A percentile compares a stretch with the other conserved stretches of the same genome.
Conservation (phyloP, 2,113 vertebrate genomes). For the Pelusios castaneus region DNA sequence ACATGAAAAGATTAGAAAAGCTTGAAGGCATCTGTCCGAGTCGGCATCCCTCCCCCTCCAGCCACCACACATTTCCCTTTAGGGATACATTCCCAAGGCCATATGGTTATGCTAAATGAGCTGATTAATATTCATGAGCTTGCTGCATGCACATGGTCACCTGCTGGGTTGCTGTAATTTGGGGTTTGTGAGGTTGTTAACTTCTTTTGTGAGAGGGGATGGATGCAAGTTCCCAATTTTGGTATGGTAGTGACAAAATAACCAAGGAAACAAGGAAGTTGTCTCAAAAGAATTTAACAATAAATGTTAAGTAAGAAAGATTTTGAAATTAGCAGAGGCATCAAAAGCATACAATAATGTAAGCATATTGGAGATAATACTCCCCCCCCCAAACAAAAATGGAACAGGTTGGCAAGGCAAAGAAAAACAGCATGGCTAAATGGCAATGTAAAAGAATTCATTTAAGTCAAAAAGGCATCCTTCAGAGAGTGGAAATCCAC, state of each 20-base stretch:
- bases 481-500: background rate
- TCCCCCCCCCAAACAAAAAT: no score
- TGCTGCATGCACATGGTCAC: slow-evolving; percentile 36
- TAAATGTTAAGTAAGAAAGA: background rate
- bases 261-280: background rate
- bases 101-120: slow-evolving; percentile 53
- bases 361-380: background rate
- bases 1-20: slow-evolving; percentile 32
- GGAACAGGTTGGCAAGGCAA: background rate
- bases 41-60: background rate
- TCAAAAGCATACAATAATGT: background rate
- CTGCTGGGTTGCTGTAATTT: background rate
- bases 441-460: background rate
- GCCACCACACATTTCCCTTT: background rate
- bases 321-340: background rate
- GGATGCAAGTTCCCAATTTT: background rate
- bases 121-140: slow-evolving; percentile 63
- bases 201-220: background rate
- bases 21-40: background rate
- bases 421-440: background rate
- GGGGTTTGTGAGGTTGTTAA: background rate
- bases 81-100: background rate
- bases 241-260: background rate
- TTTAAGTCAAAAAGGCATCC: background rate
- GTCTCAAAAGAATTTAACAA: background rate